Evolutionary conservation across 2,888 invertebrate genomes (phyloP), one percentile per base, ranked within the genome.

Genomic region (Watsonalla binaria): DNA sequence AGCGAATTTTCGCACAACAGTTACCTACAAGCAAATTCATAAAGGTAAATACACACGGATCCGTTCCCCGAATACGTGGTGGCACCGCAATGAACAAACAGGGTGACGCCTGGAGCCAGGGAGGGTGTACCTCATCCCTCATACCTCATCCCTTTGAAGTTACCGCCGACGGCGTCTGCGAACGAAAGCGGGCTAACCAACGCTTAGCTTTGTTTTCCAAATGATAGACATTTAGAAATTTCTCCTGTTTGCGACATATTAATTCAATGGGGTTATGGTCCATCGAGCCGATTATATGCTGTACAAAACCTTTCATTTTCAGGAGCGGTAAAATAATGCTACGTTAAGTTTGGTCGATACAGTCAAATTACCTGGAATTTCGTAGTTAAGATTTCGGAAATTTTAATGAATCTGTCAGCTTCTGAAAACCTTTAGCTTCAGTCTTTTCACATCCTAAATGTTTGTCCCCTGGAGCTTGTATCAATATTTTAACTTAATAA

Each of bases 121-220:
- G 67, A 77, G 76, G 76, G 74, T 79, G 79, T 75, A 80, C 78
- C 24, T 24, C 24, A 24, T 24, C 24, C 24, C 24, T 24, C 24
- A 24, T 24, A 78, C 70, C 61, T 72, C 72, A 74, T 82, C 80
- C 82, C 90, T 90, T 90, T 90, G 90, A 90, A 84, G 87, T 88
- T 68, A 65, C 79, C 74, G 84, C 83, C 84, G 80, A 70, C 73
- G 82, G 82, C 86, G 86, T 83, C 87, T 87, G 87, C 77, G 73
- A 76, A 78, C 81, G 88, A 86, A 86, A 84, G 84, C 84, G 82
- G 82, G 82, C 80, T 82, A 82, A 85, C 86, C 87, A 69, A 78
- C 83, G 86, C 82, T 86, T 84, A 84, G 87, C 86, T 88, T 88
- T 89, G 86, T 88, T 87, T 87, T 84, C 82, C 74, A 84, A 86